Conservation (phyloP, 2,888 invertebrate species). For the Drosophila austrosaltans region DNA sequence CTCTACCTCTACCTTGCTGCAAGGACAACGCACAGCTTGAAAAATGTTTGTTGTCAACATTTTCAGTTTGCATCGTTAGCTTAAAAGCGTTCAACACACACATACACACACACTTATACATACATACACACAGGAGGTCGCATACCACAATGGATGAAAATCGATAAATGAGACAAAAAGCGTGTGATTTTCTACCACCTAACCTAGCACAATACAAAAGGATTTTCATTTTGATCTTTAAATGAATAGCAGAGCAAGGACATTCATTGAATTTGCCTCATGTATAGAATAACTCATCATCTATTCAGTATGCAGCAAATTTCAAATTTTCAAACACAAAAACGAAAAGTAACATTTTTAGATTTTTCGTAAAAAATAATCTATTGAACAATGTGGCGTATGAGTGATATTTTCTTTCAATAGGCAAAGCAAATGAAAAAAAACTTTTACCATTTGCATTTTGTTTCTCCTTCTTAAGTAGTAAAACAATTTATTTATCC, state of each 20-base stretch:
- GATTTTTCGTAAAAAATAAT: neutral
- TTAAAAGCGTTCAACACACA: constrained; percentile 65
- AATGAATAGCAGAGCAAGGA: constrained; percentile 51
- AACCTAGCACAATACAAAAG: constrained; percentile 29
- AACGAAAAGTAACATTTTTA: neutral
- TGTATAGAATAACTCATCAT: constrained; percentile 13
- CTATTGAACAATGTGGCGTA: neutral
- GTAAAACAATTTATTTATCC: no score
- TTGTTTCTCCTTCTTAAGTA: no score
- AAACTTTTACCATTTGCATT: neutral
- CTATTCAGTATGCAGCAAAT: neutral
- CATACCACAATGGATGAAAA: constrained; percentile 64
- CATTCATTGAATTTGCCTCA: constrained; percentile 4
- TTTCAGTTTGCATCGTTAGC: constrained; percentile 79
- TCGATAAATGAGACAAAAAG: constrained; percentile 62
- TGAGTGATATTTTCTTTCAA: constrained; percentile 1
- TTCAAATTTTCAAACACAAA: neutral
- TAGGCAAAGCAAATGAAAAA: neutral
- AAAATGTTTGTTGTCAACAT: constrained; percentile 80
- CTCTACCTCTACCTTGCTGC: constrained; percentile 66
- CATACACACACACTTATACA: constrained; percentile 19
- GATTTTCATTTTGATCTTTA: constrained; percentile 46
- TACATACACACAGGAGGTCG: constrained; percentile 34
- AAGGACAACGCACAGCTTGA: constrained; percentile 72
- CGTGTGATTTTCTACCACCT: constrained; percentile 46